phyloP scores from a whole-genome alignment of 2,797 vertebrate genomes.

The Thaleichthys pacificus region DNA sequence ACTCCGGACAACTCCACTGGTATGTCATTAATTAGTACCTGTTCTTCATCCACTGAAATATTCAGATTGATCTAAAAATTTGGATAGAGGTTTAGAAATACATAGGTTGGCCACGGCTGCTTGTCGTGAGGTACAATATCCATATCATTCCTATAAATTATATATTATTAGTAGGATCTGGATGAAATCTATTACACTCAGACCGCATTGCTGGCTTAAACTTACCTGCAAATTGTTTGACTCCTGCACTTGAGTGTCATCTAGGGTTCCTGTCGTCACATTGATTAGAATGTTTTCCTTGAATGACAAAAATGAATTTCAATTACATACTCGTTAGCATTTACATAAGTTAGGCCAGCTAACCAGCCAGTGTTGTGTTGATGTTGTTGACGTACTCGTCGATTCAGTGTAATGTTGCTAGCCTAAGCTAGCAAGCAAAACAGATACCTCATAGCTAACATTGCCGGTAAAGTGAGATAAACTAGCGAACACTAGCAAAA shows the following conservation, averaged over 20 bases:
- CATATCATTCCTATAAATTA: not conserved
- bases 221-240: constrained; percentile 76
- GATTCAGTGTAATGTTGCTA: not conserved
- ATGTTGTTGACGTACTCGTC: not conserved
- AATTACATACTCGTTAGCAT: not conserved
- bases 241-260: constrained; percentile 65
- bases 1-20: constrained; percentile 85
- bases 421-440: constrained; percentile 20
- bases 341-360: not conserved
- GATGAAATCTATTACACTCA: not conserved
- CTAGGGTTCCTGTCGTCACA: constrained; percentile 72
- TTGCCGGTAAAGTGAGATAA: not conserved
- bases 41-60: constrained; percentile 75
- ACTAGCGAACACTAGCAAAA: not conserved
- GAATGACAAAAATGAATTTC: not conserved
- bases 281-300: constrained; percentile 85
- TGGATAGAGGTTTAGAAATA: not conserved
- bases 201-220: not conserved
- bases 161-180: too few species aligned
- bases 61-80: constrained; percentile 72
- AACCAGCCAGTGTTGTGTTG: constrained; percentile 23
- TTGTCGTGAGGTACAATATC: not conserved
- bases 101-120: not conserved
- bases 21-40: constrained; percentile 87
- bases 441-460: not conserved